Evolutionary conservation across 2,113 vertebrate species (phyloP).

Genomic region (Calonectris borealis): DNA sequence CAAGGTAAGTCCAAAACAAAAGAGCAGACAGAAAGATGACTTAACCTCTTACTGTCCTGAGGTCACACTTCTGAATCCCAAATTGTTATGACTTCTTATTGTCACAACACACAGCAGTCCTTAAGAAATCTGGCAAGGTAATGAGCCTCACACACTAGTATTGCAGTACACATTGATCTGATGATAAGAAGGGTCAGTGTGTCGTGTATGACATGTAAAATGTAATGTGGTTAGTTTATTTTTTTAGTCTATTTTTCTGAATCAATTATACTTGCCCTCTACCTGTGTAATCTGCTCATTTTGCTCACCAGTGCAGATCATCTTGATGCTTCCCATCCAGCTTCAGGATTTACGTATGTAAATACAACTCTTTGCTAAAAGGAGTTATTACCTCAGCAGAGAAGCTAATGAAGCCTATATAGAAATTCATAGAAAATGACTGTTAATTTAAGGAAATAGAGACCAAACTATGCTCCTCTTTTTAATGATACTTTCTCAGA

Average conservation of each 20-base stretch:
- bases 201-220: neutral
- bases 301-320: neutral
- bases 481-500: neutral
- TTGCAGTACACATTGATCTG: neutral
- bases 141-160: neutral
- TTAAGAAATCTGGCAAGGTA: neutral
- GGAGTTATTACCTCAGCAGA: neutral
- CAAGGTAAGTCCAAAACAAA: neutral
- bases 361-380: neutral
- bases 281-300: neutral
- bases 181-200: neutral
- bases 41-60: neutral
- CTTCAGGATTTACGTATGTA: neutral
- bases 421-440: neutral
- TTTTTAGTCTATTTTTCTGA: neutral
- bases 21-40: neutral
- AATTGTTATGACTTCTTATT: neutral
- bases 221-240: neutral
- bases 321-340: neutral
- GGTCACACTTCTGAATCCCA: neutral
- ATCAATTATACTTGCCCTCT: neutral
- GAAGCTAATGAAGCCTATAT: neutral
- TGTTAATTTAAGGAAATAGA: neutral
- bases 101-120: neutral
- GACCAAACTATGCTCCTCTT: neutral